phyloP scores from a whole-genome alignment of 2,797 vertebrate genomes.

The Leuciscus waleckii region DNA sequence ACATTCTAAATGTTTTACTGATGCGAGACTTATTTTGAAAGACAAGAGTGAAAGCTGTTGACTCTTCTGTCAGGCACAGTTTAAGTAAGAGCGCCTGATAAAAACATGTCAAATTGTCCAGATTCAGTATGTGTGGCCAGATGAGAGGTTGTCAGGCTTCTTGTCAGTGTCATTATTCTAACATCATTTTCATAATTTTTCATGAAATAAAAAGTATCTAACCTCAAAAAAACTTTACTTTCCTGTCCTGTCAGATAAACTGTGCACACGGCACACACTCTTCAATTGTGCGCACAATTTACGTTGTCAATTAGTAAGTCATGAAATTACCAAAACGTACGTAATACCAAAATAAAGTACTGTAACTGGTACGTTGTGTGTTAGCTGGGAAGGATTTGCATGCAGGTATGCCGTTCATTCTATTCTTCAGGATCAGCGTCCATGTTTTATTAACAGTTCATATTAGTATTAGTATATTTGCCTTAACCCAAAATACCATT shows the following conservation, averaged over 20 bases:
- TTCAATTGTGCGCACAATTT: not conserved
- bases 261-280: not conserved
- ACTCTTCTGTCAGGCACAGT: not conserved
- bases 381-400: not conserved
- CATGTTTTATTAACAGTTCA: not conserved
- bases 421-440: not conserved
- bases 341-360: not conserved
- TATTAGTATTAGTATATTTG: not conserved
- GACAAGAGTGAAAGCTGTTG: not conserved
- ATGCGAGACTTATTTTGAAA: not conserved
- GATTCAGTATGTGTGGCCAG: not conserved
- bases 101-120: not conserved
- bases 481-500: not conserved
- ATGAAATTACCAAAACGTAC: not conserved
- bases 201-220: not conserved
- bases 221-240: not conserved
- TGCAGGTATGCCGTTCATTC: not conserved
- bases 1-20: not conserved
- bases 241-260: too few species aligned
- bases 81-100: not conserved
- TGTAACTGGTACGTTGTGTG: not conserved
- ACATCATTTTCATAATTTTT: not conserved
- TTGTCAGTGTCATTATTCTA: not conserved
- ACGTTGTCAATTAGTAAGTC: too few species aligned
- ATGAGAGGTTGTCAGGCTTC: not conserved